Base-by-base conservation (phyloP, 37 sponge, comb jelly and placozoan species). In the Cliona cf. orientalis region DNA sequence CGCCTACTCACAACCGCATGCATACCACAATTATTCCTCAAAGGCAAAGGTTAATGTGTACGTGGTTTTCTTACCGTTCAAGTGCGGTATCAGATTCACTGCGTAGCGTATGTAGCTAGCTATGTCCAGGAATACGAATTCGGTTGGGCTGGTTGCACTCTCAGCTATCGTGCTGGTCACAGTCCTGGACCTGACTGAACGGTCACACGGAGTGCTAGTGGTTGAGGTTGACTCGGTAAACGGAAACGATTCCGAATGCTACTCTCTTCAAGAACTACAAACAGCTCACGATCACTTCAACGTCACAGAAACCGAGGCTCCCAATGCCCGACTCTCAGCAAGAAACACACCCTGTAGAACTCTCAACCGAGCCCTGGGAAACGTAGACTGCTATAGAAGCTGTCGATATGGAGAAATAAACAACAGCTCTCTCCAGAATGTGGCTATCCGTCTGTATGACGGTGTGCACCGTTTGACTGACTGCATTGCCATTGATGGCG, bases 191-290 rank as follows among this genome's bases (percentile, higher is more conserved):
- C n/a, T n/a, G n/a, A n/a, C n/a, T n/a, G n/a, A n/a, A n/a, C n/a
- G n/a, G n/a, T n/a, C n/a, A n/a, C n/a, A n/a, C n/a, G n/a, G n/a
- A n/a, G n/a, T n/a, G n/a, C n/a, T n/a, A n/a, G n/a, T n/a, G 32
- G 79, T 87, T 19, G 41, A 38, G 4, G 88, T 88, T 9, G 82
- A 88, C 37, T 62, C 81, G 2, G 21, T 26, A 11, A 60, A 70
- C 23, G 88, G 88, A 57, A 46, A 69, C 21, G 88, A 88, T 58
- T 28, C 57, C 0, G 62, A 55, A 0, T 88, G 88, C 59, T 34
- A 60, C 2, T 63, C 83, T 0, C 40, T 55, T 5, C 74, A 62
- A 11, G 75, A 83, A 21, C 31, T 45, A 3, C 19, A 6, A 12
- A 11, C 38, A 41, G 41, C 70, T 2, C 22, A 23, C 22, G 69